phyloP scores from a whole-genome alignment of 2,113 vertebrate genomes.

The Entosphenus tridentatus region DNA sequence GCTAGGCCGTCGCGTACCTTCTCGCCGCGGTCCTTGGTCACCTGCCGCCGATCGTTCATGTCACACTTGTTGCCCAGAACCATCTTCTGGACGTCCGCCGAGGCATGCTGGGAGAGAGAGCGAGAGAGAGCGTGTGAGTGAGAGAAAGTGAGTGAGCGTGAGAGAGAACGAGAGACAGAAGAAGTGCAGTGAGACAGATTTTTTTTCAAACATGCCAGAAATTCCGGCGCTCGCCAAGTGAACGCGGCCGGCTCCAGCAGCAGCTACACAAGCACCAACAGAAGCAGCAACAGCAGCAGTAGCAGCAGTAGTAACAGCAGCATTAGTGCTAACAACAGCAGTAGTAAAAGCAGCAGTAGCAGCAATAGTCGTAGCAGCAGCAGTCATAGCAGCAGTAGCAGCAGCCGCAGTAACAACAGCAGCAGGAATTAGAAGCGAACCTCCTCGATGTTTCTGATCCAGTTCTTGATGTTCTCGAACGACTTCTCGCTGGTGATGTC shows the following conservation, averaged over 20 bases:
- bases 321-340: fast-evolving
- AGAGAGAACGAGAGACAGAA: neutral
- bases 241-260: neutral
- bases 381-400: too few relatives aligned
- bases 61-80: conserved; percentile 95
- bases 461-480: conserved; percentile 91
- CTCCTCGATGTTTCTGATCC: conserved; percentile 92
- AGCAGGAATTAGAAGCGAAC: conserved; percentile 16
- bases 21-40: conserved; percentile 72
- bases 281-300: too few relatives aligned
- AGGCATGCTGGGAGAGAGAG: conserved; percentile 43
- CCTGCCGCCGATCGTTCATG: conserved; percentile 82
- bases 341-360: too few relatives aligned
- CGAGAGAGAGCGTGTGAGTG: neutral
- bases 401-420: too few relatives aligned
- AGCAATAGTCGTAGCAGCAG: too few relatives aligned
- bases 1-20: conserved; percentile 30
- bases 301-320: too few relatives aligned
- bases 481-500: conserved; percentile 94
- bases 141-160: neutral
- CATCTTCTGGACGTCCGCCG: conserved; percentile 91
- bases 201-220: too few relatives aligned
- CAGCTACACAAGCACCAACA: neutral
- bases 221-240: too few relatives aligned
- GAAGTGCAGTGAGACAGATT: too few relatives aligned